phyloP scores from a whole-genome alignment of 92 coral and sea anemone species.

The Blastomussa wellsi region DNA sequence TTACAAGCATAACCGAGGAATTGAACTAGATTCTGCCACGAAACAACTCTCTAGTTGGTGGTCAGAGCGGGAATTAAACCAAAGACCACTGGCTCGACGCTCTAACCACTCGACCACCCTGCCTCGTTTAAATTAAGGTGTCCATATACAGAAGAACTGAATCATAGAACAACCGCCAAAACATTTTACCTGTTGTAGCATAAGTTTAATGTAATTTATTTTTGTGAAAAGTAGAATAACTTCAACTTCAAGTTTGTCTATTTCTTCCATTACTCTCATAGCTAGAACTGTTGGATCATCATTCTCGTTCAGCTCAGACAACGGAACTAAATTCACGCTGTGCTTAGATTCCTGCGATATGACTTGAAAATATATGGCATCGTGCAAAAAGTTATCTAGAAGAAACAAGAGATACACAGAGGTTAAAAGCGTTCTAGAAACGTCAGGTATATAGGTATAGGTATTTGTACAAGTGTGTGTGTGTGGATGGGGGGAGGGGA shows the following conservation, averaged over 20 bases:
- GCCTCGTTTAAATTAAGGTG: too few species aligned
- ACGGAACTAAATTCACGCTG: conserved; percentile 2
- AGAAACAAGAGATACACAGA: neutral
- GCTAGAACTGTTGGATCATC: neutral
- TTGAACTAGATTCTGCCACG: too few species aligned
- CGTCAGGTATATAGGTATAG: too few species aligned
- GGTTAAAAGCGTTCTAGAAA: neutral
- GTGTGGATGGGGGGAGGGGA: too few species aligned
- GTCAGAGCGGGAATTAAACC: too few species aligned
- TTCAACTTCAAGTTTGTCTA: conserved; percentile 36
- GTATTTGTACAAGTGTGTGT: too few species aligned
- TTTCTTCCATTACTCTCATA: neutral
- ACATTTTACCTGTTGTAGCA: conserved; percentile 22
- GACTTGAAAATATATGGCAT: neutral
- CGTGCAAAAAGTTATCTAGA: neutral
- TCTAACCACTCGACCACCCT: too few species aligned
- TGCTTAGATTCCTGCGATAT: neutral
- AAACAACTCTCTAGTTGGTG: too few species aligned
- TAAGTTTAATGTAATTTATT: neutral
- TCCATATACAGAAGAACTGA: too few species aligned
- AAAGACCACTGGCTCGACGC: too few species aligned
- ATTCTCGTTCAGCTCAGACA: neutral
- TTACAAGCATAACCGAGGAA: too few species aligned
- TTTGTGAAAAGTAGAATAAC: conserved; percentile 47
- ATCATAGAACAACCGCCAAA: too few species aligned